Percentiles rank a stretch among this genome's conserved stretches.
phyloP scores from a whole-genome alignment of 1,140 invertebrate genomes.

The Anastrepha obliqua region DNA sequence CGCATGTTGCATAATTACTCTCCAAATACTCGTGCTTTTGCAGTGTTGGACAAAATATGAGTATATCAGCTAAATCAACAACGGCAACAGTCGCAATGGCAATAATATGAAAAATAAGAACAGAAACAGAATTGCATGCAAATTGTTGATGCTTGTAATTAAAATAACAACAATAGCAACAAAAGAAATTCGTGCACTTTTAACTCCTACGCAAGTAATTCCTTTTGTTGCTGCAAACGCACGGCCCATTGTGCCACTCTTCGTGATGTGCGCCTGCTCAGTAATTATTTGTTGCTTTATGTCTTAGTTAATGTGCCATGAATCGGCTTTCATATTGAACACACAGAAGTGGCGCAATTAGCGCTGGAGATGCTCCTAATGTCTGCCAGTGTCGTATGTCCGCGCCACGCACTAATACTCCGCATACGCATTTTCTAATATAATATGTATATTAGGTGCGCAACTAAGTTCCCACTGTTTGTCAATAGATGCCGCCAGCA shows the following conservation, averaged over 20 bases:
- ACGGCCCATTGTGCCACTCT: background rate
- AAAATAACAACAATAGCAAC: background rate
- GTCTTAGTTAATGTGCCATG: slow-evolving; percentile 3
- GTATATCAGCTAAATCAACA: slow-evolving; percentile 1
- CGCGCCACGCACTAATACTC: slow-evolving; percentile 40
- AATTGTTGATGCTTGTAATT: slow-evolving; percentile 7
- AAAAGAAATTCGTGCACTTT: slow-evolving; percentile 16
- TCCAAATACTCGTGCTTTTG: background rate
- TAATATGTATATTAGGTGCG: background rate
- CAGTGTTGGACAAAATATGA: background rate
- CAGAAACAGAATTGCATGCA: background rate
- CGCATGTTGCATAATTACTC: slow-evolving; percentile 50
- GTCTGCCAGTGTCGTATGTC: background rate
- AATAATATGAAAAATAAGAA: no score
- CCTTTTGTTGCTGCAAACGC: slow-evolving; percentile 1
- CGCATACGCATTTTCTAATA: slow-evolving; percentile 26
- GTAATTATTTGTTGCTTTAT: slow-evolving; percentile 6
- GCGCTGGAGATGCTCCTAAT: background rate
- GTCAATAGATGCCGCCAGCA: no score
- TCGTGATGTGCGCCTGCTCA: background rate
- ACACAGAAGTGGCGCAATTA: slow-evolving; percentile 26
- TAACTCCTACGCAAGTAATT: slow-evolving; percentile 12
- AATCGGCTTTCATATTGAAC: slow-evolving; percentile 20
- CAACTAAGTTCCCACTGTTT: no score
- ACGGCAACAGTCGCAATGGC: background rate